These are phyloP conservation scores for Amphiprion ocellaris DNA, from an alignment of 2,113 vertebrate species.

Conservation along the genomic window DNA sequence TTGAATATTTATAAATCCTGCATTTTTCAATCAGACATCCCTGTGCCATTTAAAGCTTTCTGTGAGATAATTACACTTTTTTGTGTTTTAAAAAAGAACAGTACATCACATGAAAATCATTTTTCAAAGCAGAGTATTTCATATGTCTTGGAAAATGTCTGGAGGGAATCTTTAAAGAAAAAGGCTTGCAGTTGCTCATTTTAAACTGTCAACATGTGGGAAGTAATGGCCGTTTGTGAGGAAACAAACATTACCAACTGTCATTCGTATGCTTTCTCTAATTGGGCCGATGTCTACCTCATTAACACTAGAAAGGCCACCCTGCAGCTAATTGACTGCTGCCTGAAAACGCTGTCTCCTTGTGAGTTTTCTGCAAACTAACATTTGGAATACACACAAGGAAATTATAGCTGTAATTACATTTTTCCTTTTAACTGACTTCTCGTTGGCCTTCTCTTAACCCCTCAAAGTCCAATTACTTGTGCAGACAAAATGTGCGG, in stretches of 20 bases:
- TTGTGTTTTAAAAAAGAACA: not conserved
- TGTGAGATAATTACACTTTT: not conserved
- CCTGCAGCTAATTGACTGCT: constrained; percentile 37
- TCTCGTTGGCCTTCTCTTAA: not conserved
- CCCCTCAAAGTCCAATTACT: not conserved
- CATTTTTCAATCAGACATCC: no score
- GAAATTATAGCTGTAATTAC: not conserved
- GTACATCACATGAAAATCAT: not conserved
- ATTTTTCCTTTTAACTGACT: constrained; percentile 29
- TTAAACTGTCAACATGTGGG: constrained; percentile 39
- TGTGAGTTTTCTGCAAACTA: constrained; percentile 8
- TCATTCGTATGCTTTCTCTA: constrained; percentile 16
- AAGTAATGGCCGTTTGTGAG: constrained; percentile 29
- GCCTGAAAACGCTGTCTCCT: constrained; percentile 20
- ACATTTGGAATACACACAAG: constrained; percentile 15
- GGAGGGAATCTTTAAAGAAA: not conserved
- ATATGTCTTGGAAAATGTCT: not conserved
- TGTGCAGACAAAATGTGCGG: not conserved
- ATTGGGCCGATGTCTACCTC: constrained; percentile 38
- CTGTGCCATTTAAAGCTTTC: not conserved
- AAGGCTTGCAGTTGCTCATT: constrained; percentile 9
- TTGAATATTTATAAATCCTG: no score
- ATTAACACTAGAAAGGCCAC: constrained; percentile 43
- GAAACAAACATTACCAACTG: constrained; percentile 28
- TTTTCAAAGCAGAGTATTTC: not conserved